phyloP scores from a whole-genome alignment of 2,888 invertebrate species.

The Formica aserva region DNA sequence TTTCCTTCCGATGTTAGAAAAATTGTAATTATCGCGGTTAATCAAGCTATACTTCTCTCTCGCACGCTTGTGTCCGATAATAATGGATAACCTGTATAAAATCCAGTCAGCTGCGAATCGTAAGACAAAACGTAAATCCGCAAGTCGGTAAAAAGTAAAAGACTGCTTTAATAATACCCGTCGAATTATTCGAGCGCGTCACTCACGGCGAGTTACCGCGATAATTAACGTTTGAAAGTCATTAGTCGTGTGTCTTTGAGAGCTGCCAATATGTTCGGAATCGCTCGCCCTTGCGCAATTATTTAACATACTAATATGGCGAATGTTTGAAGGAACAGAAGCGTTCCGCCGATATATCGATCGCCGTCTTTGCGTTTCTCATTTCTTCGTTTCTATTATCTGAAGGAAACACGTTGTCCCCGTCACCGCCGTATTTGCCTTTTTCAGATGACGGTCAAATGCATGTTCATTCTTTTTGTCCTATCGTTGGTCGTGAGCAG shows the following conservation, averaged over 20 bases:
- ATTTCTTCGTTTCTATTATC: neutral
- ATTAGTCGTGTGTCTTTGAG: conserved; percentile 37
- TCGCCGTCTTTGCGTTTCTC: neutral
- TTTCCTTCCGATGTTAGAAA: neutral
- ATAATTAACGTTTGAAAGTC: conserved; percentile 35
- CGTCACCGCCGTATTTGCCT: neutral
- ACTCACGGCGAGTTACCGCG: conserved; percentile 25
- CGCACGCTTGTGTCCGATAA: neutral
- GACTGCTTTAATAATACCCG: conserved; percentile 31
- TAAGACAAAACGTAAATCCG: neutral
- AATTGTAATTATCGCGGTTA: conserved; percentile 6
- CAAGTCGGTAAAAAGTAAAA: conserved; percentile 14
- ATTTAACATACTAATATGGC: conserved; percentile 3
- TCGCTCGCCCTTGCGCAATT: conserved; percentile 43
- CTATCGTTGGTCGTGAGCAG: conserved; percentile 85
- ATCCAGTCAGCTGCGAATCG: conserved; percentile 24
- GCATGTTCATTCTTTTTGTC: conserved; percentile 77
- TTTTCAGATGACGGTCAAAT: conserved; percentile 60
- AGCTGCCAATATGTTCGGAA: conserved; percentile 46
- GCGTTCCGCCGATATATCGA: neutral
- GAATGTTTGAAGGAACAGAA: neutral
- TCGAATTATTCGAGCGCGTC: conserved; percentile 50
- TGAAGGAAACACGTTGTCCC: neutral
- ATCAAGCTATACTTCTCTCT: neutral
- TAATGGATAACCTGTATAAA: conserved; percentile 7